These are phyloP conservation scores for Heliconius congener DNA, from an alignment of 1,140 invertebrate genomes.

Conservation along the genomic window DNA sequence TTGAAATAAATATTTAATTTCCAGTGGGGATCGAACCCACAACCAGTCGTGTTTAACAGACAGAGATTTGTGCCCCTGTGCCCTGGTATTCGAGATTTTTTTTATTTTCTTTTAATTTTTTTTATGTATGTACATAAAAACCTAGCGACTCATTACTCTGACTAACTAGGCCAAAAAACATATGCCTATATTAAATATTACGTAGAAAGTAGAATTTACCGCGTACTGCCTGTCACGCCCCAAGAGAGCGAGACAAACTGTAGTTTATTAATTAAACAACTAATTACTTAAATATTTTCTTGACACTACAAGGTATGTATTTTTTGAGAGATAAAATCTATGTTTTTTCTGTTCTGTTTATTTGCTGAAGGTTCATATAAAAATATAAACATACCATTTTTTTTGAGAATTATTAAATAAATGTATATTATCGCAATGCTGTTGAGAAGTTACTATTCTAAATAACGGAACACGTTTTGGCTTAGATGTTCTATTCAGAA, in stretches of 20 bases:
- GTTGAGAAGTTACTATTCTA: no score
- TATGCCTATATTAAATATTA: background rate
- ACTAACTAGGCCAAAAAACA: background rate
- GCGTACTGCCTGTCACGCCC: background rate
- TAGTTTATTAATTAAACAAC: background rate
- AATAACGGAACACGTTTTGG: no score
- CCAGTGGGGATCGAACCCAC: no score
- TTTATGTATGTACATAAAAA: background rate
- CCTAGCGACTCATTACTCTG: background rate
- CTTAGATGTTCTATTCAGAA: no score
- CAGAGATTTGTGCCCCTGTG: no score
- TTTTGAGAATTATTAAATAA: no score
- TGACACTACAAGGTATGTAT: background rate
- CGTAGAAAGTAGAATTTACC: background rate
- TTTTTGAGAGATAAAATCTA: background rate
- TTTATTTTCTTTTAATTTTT: background rate
- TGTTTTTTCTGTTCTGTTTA: background rate
- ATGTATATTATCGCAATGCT: no score
- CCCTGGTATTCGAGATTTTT: background rate
- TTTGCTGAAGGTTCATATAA: background rate
- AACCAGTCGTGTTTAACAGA: no score
- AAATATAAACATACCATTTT: no score
- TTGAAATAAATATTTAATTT: no score
- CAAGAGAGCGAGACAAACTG: background rate
- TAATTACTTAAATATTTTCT: background rate